Conservation (phyloP, 2,113 vertebrate genomes). For the Calidris pugnax region DNA sequence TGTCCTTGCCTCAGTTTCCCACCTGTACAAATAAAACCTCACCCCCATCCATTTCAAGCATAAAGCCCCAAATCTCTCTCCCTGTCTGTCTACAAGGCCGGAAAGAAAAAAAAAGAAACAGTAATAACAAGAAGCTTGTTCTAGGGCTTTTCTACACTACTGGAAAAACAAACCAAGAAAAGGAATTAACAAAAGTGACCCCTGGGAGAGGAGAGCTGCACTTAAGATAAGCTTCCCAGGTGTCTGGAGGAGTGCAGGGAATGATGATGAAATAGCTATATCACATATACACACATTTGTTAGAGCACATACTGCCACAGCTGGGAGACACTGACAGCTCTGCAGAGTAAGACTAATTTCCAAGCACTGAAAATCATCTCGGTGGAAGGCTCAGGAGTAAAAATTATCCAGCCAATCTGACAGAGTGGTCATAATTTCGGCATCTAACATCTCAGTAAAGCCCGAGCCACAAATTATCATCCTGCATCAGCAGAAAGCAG, state of each 20-base stretch:
- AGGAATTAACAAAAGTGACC: conserved; percentile 2
- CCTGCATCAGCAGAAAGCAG: background rate
- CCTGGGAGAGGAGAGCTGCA: conserved; percentile 1
- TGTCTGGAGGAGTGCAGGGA: background rate
- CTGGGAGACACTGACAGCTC: conserved; percentile 33
- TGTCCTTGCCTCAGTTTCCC: background rate
- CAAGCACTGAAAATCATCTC: background rate
- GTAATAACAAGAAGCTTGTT: background rate
- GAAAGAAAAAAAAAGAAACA: rapidly evolving
- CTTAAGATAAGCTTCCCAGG: conserved; percentile 26
- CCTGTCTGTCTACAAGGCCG: background rate
- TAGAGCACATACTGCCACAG: conserved; percentile 9
- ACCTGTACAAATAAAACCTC: background rate
- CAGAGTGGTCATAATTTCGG: conserved; percentile 1
- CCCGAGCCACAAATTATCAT: background rate
- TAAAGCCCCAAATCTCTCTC: background rate
- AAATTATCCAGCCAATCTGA: conserved; percentile 32
- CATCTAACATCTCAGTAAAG: background rate
- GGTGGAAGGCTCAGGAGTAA: background rate
- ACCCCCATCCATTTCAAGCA: background rate
- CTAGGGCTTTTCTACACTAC: background rate
- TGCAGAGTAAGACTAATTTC: conserved; percentile 39
- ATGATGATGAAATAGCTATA: conserved; percentile 26
- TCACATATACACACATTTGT: conserved; percentile 17
- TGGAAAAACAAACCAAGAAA: conserved; percentile 3